phyloP scores from a whole-genome alignment of 30 jellyfish, hydroid and myxozoan genomes.

The Pseudorhiza aurosa region DNA sequence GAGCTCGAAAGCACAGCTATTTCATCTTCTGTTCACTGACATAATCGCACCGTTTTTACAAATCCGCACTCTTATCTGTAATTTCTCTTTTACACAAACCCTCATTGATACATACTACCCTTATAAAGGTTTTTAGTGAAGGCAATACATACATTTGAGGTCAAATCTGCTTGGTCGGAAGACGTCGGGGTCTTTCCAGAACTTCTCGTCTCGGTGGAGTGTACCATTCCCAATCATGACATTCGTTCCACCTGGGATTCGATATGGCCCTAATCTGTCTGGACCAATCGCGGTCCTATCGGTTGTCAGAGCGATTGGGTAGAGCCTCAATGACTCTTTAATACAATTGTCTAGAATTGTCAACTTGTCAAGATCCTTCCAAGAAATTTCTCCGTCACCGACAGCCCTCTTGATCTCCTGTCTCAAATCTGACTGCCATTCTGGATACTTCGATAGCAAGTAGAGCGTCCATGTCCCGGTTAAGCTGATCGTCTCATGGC shows the following conservation, averaged over 20 bases:
- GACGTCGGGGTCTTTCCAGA: conserved; percentile 52
- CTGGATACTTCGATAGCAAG: conserved; percentile 42
- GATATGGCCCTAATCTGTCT: conserved; percentile 48
- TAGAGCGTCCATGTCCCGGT: conserved; percentile 58
- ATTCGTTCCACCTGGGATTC: conserved; percentile 70
- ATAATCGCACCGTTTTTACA: no score
- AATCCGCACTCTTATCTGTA: no score
- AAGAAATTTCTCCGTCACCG: conserved; percentile 18
- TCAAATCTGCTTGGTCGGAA: conserved; percentile 66
- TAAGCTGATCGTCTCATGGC: conserved; percentile 69
- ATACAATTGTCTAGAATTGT: conserved; percentile 42
- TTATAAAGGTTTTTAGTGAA: background rate
- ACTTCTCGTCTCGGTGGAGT: conserved; percentile 56
- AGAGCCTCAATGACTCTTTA: conserved; percentile 63
- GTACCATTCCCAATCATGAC: conserved; percentile 73
- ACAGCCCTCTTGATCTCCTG: background rate
- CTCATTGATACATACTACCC: no score
- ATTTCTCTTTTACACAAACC: no score
- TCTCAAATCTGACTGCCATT: conserved; percentile 22
- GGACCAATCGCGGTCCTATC: conserved; percentile 53
- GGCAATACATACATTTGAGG: conserved; percentile 11
- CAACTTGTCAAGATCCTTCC: conserved; percentile 47
- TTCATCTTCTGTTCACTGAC: no score
- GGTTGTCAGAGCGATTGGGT: conserved; percentile 61
- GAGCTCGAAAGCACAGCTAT: background rate